Evolutionary conservation across 2,113 vertebrate genomes (phyloP).

Genomic region (Sinocyclocheilus grahami): DNA sequence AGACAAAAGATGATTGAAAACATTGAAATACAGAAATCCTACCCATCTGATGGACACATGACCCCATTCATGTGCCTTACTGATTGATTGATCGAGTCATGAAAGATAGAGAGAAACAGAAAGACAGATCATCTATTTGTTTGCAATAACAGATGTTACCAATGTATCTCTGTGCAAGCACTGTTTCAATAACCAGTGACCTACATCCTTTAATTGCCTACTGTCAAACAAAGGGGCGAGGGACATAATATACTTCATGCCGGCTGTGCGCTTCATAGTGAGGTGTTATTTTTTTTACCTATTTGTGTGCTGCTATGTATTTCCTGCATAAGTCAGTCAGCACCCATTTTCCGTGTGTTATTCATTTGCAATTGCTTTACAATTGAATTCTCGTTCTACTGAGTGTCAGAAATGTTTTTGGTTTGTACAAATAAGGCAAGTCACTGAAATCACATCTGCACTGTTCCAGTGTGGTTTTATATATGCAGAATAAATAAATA

Average conservation of each 20-base stretch:
- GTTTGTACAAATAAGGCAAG: background rate
- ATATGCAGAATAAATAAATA: too few species aligned
- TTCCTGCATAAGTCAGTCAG: background rate
- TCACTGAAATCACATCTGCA: background rate
- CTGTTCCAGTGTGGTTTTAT: background rate
- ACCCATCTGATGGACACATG: slow-evolving; percentile 7
- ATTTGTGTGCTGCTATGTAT: background rate
- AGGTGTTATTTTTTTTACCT: background rate
- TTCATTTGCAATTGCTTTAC: slow-evolving; percentile 3
- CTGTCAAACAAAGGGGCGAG: slow-evolving; percentile 22
- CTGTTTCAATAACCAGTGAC: slow-evolving; percentile 19
- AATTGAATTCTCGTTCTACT: background rate
- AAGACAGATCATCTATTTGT: background rate
- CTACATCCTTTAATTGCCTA: slow-evolving; percentile 36
- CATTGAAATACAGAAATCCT: background rate
- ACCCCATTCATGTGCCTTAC: background rate
- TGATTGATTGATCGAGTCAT: background rate
- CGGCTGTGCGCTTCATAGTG: background rate
- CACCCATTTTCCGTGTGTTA: background rate
- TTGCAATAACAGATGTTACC: background rate
- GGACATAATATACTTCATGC: slow-evolving; percentile 1
- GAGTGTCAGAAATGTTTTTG: slow-evolving; percentile 12
- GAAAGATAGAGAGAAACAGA: background rate
- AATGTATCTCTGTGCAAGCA: background rate
- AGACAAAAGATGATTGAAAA: slow-evolving; percentile 5